Evolutionary conservation across 1,140 invertebrate genomes (phyloP).

Genomic region (Nephotettix cincticeps): DNA sequence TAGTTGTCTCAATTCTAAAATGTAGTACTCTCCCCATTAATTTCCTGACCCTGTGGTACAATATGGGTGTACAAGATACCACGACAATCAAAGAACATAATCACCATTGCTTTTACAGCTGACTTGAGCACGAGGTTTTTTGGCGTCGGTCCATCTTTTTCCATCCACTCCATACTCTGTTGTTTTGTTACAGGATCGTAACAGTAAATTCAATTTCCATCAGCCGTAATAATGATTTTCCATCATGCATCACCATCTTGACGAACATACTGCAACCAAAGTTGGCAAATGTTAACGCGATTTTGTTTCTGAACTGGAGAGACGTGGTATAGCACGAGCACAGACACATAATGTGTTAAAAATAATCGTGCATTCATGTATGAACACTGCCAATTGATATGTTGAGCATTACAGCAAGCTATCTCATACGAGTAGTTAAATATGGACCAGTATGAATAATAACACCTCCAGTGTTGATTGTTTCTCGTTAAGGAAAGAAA

Average conservation of each 20-base stretch:
- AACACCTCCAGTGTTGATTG: neutral
- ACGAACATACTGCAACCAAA: slow-evolving; percentile 7
- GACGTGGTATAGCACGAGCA: neutral
- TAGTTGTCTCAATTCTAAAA: slow-evolving; percentile 17
- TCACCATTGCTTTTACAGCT: slow-evolving; percentile 13
- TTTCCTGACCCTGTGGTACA: slow-evolving; percentile 14
- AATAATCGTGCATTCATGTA: neutral
- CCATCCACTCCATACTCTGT: slow-evolving; percentile 1
- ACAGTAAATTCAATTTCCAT: slow-evolving; percentile 9
- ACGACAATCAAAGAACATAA: slow-evolving; percentile 23
- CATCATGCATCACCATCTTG: slow-evolving; percentile 1
- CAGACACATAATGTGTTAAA: neutral
- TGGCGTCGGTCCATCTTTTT: slow-evolving; percentile 13
- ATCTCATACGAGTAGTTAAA: slow-evolving; percentile 1
- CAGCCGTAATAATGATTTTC: neutral
- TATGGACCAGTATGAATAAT: neutral
- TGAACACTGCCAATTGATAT: neutral
- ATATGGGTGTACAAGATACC: slow-evolving; percentile 13
- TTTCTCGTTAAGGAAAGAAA: neutral
- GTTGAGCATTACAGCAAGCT: neutral
- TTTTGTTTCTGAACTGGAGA: slow-evolving; percentile 8
- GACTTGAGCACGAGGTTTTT: slow-evolving; percentile 12
- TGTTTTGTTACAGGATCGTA: slow-evolving; percentile 11
- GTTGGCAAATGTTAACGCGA: neutral
- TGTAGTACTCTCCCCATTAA: slow-evolving; percentile 3